Evolutionary conservation across 2,888 invertebrate genomes (phyloP).

Genomic region (Drosophila phalerata): DNA sequence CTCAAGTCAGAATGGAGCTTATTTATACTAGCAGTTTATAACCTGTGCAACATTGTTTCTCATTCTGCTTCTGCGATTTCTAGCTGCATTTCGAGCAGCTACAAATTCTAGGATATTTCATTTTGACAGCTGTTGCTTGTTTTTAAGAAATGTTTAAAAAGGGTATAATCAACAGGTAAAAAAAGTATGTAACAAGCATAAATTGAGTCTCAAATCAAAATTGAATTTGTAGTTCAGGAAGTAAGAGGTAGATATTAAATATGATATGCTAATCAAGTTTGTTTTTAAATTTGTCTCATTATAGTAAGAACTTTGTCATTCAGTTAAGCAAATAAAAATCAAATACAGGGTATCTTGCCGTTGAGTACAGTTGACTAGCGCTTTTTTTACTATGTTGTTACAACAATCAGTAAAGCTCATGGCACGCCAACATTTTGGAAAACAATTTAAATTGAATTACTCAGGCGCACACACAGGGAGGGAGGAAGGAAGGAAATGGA

Average conservation of each 20-base stretch:
- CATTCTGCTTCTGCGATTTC: slow-evolving; percentile 16
- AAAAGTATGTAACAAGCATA: not conserved
- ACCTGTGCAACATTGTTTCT: slow-evolving; percentile 26
- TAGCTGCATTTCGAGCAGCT: slow-evolving; percentile 10
- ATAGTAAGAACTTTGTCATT: too few species aligned
- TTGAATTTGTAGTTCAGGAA: too few species aligned
- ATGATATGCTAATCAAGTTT: too few species aligned
- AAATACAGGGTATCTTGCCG: not conserved
- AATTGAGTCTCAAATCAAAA: not conserved
- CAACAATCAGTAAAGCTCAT: slow-evolving; percentile 31
- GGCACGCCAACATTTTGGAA: slow-evolving; percentile 59
- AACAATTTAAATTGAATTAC: slow-evolving; percentile 76
- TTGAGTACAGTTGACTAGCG: not conserved
- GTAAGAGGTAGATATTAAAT: too few species aligned
- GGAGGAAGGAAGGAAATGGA: not conserved
- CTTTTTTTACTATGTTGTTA: slow-evolving; percentile 9
- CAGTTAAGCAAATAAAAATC: too few species aligned
- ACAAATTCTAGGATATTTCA: slow-evolving; percentile 35
- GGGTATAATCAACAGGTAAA: not conserved
- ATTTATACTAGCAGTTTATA: slow-evolving; percentile 49
- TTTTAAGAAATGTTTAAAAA: not conserved
- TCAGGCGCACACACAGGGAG: slow-evolving; percentile 8
- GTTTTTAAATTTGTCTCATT: too few species aligned
- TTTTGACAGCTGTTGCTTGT: slow-evolving; percentile 44
- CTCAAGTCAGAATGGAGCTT: slow-evolving; percentile 46